Percentiles rank a stretch among this genome's conserved stretches.
Conservation (phyloP, 2,888 invertebrate species). For the Melitaea athalia region DNA sequence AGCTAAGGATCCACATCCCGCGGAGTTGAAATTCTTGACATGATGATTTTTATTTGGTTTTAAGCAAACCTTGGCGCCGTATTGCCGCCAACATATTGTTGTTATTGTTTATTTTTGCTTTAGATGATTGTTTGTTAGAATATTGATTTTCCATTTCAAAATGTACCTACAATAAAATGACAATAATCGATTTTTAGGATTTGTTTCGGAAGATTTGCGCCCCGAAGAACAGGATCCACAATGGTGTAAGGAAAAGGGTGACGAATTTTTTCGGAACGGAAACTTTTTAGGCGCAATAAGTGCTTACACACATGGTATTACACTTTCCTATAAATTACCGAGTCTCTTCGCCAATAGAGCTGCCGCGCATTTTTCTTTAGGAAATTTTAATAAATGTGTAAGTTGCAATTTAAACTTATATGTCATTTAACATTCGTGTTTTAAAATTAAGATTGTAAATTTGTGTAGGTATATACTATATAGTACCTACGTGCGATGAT, state of each 20-base stretch:
- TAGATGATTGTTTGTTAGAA: background rate
- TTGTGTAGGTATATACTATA: too few relatives aligned
- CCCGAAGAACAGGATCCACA: constrained; percentile 92
- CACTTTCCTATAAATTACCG: constrained; percentile 86
- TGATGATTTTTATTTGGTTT: too few relatives aligned
- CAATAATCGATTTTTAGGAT: constrained; percentile 72
- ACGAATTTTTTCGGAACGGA: constrained; percentile 87
- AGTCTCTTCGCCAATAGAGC: constrained; percentile 89
- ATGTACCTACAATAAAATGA: too few relatives aligned
- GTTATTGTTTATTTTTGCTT: background rate
- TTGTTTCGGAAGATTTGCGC: constrained; percentile 86
- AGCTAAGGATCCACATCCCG: too few relatives aligned
- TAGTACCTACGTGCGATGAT: too few relatives aligned
- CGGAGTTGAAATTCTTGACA: too few relatives aligned
- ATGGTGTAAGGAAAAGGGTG: constrained; percentile 91
- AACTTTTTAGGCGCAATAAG: constrained; percentile 91
- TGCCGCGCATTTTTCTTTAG: constrained; percentile 89
- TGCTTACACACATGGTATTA: constrained; percentile 90
- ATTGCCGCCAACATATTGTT: too few relatives aligned
- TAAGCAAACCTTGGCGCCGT: too few relatives aligned
- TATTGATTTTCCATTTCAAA: background rate
- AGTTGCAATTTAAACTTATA: constrained; percentile 42
- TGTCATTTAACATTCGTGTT: too few relatives aligned
- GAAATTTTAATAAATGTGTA: constrained; percentile 88
- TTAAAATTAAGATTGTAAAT: too few relatives aligned